phyloP scores from a whole-genome alignment of 1,140 invertebrate species.

The Aphelenchoides fujianensis region DNA sequence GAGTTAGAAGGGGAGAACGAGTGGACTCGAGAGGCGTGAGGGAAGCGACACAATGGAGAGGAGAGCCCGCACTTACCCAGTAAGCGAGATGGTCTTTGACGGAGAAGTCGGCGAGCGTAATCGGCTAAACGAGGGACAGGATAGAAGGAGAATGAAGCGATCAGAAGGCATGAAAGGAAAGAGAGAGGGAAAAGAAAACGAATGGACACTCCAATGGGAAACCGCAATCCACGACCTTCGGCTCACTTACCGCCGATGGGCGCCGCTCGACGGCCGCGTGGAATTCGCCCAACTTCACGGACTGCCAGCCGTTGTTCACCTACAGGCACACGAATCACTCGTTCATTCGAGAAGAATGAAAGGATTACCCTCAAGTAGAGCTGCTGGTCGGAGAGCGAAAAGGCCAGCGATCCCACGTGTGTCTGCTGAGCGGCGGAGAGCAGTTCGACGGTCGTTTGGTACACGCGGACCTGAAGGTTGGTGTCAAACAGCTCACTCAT shows the following conservation, averaged over 20 bases:
- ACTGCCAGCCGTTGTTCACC: conserved; percentile 52
- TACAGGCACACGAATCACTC: conserved; percentile 28
- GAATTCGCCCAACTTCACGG: conserved; percentile 42
- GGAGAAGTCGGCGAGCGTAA: conserved; percentile 31
- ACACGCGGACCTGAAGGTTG: conserved; percentile 35
- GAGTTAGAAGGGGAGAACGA: too few relatives aligned
- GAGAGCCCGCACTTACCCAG: conserved; percentile 37
- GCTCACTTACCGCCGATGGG: conserved; percentile 42
- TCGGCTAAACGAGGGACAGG: conserved; percentile 38
- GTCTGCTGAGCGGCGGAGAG: conserved; percentile 35
- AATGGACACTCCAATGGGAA: too few relatives aligned
- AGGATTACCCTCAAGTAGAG: conserved; percentile 24
- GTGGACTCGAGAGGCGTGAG: too few relatives aligned
- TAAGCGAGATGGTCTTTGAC: conserved; percentile 32
- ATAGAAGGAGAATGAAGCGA: conserved; percentile 3
- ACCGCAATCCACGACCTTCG: too few relatives aligned
- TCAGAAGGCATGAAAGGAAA: background rate
- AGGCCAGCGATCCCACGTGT: conserved; percentile 39
- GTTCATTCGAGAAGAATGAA: too few relatives aligned
- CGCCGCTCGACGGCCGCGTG: conserved; percentile 40
- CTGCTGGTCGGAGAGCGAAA: conserved; percentile 48
- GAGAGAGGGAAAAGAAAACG: conserved; percentile 10
- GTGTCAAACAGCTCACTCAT: too few relatives aligned
- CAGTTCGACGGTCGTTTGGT: conserved; percentile 43
- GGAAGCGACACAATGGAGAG: too few relatives aligned